A percentile compares a stretch with the other conserved stretches of the same genome.
Evolutionary conservation across 2,113 vertebrate genomes (phyloP).

Genomic region (Sterna hirundo): DNA sequence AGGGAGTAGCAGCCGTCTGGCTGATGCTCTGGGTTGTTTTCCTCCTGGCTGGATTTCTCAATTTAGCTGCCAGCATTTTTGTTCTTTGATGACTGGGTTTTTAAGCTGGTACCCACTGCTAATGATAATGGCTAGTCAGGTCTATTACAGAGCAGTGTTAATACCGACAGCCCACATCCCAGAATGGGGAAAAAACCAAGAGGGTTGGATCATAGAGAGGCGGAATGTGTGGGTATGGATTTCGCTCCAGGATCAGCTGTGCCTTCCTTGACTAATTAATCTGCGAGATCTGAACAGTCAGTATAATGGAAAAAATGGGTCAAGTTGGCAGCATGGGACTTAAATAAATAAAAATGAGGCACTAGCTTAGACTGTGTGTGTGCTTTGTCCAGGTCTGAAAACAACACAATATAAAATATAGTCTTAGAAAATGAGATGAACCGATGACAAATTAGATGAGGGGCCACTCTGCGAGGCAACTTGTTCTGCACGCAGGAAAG

Average conservation of each 20-base stretch:
- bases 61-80: slow-evolving; percentile 66
- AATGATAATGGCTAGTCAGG: slow-evolving; percentile 39
- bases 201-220: background rate
- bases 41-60: slow-evolving; percentile 50
- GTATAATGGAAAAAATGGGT: slow-evolving; percentile 55
- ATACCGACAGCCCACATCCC: background rate
- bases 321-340: slow-evolving; percentile 45
- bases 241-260: slow-evolving; percentile 53
- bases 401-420: background rate
- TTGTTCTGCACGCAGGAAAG: background rate
- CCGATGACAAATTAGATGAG: background rate
- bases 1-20: slow-evolving; percentile 40
- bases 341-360: slow-evolving; percentile 48
- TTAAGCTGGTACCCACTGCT: slow-evolving; percentile 65
- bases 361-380: background rate
- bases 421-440: background rate
- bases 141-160: slow-evolving; percentile 35
- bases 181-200: background rate
- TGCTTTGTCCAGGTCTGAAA: slow-evolving; percentile 21
- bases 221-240: slow-evolving; percentile 42
- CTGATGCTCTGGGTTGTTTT: slow-evolving; percentile 58
- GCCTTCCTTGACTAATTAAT: slow-evolving; percentile 59
- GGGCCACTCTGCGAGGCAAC: fast-evolving
- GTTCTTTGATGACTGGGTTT: slow-evolving; percentile 58
- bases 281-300: slow-evolving; percentile 42